Evolutionary conservation across 2,113 vertebrate genomes (phyloP).

Genomic region (Stegastes partitus): DNA sequence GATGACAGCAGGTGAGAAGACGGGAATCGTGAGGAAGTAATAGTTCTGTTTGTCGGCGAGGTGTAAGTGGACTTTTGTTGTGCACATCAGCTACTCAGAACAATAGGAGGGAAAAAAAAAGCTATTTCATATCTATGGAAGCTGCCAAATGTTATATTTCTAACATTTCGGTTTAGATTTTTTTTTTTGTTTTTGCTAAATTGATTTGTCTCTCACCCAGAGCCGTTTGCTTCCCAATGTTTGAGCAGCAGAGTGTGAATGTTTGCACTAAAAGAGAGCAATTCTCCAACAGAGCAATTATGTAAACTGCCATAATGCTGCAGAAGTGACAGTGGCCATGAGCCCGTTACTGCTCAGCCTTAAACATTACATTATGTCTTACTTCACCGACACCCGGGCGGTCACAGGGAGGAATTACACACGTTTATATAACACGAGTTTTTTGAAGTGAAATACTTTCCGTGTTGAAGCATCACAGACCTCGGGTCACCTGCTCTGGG

Average conservation of each 20-base stretch:
- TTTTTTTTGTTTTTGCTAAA: slow-evolving; percentile 4
- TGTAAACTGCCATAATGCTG: slow-evolving; percentile 17
- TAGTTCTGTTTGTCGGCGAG: slow-evolving; percentile 28
- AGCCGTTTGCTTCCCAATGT: slow-evolving; percentile 4
- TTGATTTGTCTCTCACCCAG: neutral
- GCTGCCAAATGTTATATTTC: slow-evolving; percentile 1
- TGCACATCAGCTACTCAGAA: slow-evolving; percentile 6
- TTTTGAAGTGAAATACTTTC: neutral
- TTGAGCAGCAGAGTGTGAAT: slow-evolving; percentile 2
- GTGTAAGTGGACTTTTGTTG: neutral
- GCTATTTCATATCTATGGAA: neutral
- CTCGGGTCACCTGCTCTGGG: neutral
- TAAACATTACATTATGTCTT: slow-evolving; percentile 3
- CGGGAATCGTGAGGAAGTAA: slow-evolving; percentile 1
- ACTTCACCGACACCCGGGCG: no score
- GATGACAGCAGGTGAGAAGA: slow-evolving; percentile 49
- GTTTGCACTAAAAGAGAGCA: slow-evolving; percentile 4
- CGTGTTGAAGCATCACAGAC: neutral
- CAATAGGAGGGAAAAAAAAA: neutral
- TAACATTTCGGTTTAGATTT: slow-evolving; percentile 13
- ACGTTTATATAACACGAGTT: neutral
- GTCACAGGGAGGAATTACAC: neutral
- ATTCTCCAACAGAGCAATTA: slow-evolving; percentile 19
- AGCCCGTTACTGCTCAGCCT: slow-evolving; percentile 4
- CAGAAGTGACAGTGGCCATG: slow-evolving; percentile 16